These are phyloP conservation scores for Limnodromus scolopaceus DNA, from an alignment of 2,797 vertebrate genomes.

Conservation along the genomic window DNA sequence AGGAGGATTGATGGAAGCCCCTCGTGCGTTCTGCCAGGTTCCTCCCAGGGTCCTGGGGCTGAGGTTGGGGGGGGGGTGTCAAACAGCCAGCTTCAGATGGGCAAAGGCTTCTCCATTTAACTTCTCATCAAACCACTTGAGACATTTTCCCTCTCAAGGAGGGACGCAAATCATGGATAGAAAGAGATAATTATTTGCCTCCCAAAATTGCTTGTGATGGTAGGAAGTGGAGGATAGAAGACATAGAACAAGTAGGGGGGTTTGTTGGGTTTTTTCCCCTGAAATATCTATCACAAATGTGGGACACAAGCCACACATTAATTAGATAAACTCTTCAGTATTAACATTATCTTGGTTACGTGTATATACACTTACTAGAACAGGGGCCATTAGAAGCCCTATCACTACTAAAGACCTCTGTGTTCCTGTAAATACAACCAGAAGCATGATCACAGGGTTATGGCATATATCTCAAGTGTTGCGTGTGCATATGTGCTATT, in stretches of 20 bases:
- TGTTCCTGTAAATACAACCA: not conserved
- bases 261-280: not conserved
- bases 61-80: accelerated
- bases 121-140: not conserved
- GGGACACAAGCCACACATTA: not conserved
- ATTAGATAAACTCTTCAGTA: not conserved
- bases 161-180: not conserved
- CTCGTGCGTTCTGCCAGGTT: not conserved
- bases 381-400: not conserved
- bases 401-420: not conserved
- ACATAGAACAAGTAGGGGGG: not conserved
- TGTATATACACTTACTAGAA: not conserved
- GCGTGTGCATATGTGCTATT: not conserved
- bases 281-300: not conserved
- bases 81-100: not conserved
- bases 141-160: not conserved
- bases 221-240: not conserved
- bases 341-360: not conserved
- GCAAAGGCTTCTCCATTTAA: not conserved
- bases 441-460: not conserved
- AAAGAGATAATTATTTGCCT: not conserved
- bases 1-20: not conserved
- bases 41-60: not conserved
- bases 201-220: not conserved
- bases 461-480: not conserved